Evolutionary conservation across 2,888 invertebrate genomes (phyloP).

Genomic region (Himalopsyche japonica): DNA sequence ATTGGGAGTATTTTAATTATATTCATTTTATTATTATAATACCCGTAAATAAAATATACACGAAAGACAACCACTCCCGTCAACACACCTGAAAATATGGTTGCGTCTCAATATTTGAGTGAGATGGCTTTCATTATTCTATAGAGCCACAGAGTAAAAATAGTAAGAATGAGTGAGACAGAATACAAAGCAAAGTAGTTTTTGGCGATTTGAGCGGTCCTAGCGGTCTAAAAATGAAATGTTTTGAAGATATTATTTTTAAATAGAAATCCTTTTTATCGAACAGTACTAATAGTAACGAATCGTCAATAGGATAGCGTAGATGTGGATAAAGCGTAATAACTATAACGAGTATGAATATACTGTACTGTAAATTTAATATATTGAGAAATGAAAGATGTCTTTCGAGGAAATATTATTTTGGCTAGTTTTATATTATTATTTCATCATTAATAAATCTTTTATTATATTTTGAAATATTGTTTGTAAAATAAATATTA

Average conservation of each 20-base stretch:
- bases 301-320: no score
- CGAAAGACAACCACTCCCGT: conserved; percentile 37
- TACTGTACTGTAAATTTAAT: no score
- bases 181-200: conserved; percentile 1
- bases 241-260: conserved; percentile 2
- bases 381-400: no score
- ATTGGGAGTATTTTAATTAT: not conserved
- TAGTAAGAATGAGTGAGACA: conserved; percentile 32
- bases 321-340: no score
- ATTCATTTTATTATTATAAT: conserved; percentile 33
- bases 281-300: not conserved
- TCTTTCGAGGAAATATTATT: no score
- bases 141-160: conserved; percentile 22
- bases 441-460: no score
- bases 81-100: conserved; percentile 39
- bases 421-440: no score
- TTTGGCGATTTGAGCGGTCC: conserved; percentile 18
- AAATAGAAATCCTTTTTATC: conserved; percentile 22
- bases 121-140: conserved; percentile 33
- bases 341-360: no score
- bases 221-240: conserved; percentile 12
- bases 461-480: no score
- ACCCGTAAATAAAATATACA: conserved; percentile 36
- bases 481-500: no score
- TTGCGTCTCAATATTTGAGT: conserved; percentile 34